Conservation (phyloP, 2,797 vertebrate species). For the Gallinago stenura region DNA sequence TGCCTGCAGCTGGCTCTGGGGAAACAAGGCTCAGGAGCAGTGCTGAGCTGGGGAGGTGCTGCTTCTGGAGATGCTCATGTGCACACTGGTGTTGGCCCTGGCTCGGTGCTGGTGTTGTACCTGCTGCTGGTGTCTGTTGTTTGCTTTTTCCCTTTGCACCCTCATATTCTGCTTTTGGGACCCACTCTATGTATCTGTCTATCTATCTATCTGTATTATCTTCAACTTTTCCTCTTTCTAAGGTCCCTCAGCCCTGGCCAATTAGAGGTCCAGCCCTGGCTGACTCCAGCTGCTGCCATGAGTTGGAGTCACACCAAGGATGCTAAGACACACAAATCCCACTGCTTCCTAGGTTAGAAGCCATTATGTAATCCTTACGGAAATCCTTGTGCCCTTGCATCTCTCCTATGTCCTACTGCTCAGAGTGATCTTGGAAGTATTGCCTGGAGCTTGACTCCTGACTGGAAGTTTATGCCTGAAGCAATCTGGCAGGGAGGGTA, state of each 20-base stretch:
- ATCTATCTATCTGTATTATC: background rate
- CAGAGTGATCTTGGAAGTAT: background rate
- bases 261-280: background rate
- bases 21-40: background rate
- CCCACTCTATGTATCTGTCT: background rate
- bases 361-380: background rate
- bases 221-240: background rate
- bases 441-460: background rate
- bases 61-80: background rate
- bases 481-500: background rate
- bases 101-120: background rate
- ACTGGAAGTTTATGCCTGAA: background rate
- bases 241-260: background rate
- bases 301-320: background rate
- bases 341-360: background rate
- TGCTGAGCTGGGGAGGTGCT: background rate
- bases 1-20: background rate
- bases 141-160: background rate
- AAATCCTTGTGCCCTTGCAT: background rate
- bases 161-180: background rate
- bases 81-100: fast-evolving
- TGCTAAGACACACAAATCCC: background rate
- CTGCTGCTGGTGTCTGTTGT: background rate
- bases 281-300: background rate
- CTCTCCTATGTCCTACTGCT: fast-evolving